Conservation (phyloP, 2,113 vertebrate genomes). For the Nannospalax galili region DNA sequence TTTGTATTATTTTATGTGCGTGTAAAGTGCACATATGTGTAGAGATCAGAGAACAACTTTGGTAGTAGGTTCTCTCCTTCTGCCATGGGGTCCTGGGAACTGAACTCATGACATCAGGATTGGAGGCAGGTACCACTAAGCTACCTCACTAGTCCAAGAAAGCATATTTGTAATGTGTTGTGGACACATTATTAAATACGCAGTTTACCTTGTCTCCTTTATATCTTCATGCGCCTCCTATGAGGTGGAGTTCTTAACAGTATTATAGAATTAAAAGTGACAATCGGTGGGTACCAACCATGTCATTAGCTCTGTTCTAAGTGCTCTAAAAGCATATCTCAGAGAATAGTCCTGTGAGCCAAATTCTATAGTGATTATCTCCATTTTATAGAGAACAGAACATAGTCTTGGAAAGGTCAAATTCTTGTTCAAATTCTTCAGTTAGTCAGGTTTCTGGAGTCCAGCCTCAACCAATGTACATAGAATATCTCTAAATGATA, state of each 20-base stretch:
- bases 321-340: background rate
- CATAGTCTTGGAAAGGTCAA: background rate
- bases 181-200: background rate
- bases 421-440: accelerated
- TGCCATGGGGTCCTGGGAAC: no score
- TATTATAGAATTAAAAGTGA: slow-evolving; percentile 4
- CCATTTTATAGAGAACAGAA: background rate
- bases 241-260: background rate
- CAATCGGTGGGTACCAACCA: background rate
- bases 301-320: background rate
- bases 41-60: no score
- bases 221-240: background rate
- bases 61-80: no score
- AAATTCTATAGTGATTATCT: no score
- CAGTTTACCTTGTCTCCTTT: background rate
- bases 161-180: background rate
- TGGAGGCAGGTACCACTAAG: no score
- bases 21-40: no score
- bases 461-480: background rate
- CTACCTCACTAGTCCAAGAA: no score
- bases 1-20: no score
- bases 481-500: background rate
- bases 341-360: background rate
- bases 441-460: background rate
- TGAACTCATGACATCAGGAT: no score